Conservation (phyloP, 2,113 vertebrate genomes). For the Microtus ochrogaster region DNA sequence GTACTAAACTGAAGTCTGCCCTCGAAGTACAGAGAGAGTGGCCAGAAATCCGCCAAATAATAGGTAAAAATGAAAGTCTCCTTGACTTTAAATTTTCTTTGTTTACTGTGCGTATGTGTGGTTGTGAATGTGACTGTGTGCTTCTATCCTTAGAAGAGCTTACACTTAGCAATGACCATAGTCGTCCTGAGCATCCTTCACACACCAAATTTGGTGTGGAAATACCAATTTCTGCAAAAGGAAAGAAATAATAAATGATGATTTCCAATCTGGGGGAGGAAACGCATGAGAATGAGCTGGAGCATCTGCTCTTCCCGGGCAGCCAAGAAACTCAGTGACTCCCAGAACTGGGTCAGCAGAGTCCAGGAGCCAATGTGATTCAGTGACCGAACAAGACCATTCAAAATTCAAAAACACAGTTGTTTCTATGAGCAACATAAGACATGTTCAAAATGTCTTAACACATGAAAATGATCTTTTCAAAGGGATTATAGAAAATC, state of each 20-base stretch:
- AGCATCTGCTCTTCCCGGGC: neutral
- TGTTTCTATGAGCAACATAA: neutral
- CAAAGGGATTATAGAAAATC: neutral
- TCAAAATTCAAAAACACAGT: neutral
- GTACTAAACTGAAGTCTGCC: conserved; percentile 88
- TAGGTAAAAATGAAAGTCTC: conserved; percentile 82
- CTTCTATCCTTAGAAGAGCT: neutral
- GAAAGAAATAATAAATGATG: neutral
- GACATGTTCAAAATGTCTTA: neutral
- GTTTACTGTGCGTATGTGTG: neutral
- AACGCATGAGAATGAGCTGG: neutral
- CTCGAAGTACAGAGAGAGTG: conserved; percentile 90
- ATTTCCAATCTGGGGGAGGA: neutral
- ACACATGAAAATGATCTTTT: neutral
- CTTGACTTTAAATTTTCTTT: neutral
- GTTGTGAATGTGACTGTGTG: neutral
- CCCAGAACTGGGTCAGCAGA: neutral
- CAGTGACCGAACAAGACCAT: neutral
- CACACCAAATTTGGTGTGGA: neutral
- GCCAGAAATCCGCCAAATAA: conserved; percentile 88
- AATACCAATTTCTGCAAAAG: neutral
- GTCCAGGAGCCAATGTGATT: neutral
- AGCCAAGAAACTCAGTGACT: neutral
- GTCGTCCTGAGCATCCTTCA: neutral
- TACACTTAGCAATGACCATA: neutral